Conservation (phyloP, 2,113 vertebrate genomes). For the Myotis lucifugus region DNA sequence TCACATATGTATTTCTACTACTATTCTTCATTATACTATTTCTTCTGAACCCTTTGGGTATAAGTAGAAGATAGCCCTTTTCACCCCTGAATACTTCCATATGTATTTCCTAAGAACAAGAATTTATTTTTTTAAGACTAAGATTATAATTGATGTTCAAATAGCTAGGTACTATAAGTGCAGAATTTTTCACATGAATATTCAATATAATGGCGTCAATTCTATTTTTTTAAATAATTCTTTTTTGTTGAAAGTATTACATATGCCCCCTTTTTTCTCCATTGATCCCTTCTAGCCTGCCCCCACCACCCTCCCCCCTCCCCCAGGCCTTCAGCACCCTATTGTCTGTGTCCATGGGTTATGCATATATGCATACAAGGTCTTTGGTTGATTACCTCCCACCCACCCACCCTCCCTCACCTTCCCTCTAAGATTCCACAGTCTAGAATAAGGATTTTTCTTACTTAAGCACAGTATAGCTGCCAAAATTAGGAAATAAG, state of each 20-base stretch:
- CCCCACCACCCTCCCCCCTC: too few species aligned
- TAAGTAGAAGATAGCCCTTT: background rate
- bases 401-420: too few species aligned
- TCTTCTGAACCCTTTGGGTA: background rate
- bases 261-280: too few species aligned
- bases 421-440: too few species aligned
- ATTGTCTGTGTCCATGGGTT: too few species aligned
- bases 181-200: background rate
- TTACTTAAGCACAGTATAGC: background rate
- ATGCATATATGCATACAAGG: too few species aligned
- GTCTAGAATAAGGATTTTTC: background rate
- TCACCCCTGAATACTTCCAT: background rate
- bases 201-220: background rate
- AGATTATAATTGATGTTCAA: slow-evolving; percentile 16
- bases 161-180: background rate
- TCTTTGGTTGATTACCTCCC: too few species aligned
- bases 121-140: background rate
- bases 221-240: background rate
- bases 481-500: slow-evolving; percentile 21
- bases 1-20: background rate
- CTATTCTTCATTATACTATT: background rate
- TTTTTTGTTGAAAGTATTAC: too few species aligned
- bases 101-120: slow-evolving; percentile 1
- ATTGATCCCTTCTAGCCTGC: too few species aligned
- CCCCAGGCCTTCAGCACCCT: too few species aligned